These are phyloP conservation scores for Botrylloides violaceus DNA, from an alignment of 23 tunicate genomes.

Conservation along the genomic window DNA sequence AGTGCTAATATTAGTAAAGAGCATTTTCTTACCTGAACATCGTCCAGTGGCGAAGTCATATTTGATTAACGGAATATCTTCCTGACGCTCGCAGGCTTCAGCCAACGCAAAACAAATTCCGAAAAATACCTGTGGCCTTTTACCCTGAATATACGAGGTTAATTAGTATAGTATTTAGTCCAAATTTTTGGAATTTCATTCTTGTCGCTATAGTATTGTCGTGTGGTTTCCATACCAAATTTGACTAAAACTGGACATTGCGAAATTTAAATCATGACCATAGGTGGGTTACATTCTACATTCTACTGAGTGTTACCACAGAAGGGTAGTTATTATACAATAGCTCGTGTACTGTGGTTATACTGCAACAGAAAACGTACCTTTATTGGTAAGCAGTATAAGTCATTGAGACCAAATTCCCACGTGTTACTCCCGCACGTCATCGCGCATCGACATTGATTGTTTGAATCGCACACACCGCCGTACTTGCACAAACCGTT, in stretches of 20 bases:
- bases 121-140: constrained; percentile 6
- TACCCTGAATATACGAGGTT: neutral
- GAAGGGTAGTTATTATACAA: too few relatives aligned
- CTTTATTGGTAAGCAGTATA: neutral
- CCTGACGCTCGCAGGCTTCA: constrained; percentile 56
- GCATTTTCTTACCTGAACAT: neutral
- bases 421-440: neutral
- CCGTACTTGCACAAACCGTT: neutral
- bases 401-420: neutral
- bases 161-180: neutral
- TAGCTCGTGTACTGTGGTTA: too few relatives aligned
- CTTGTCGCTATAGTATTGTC: too few relatives aligned
- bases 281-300: too few relatives aligned
- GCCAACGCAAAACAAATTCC: constrained; percentile 45
- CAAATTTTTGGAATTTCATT: too few relatives aligned
- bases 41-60: neutral
- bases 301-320: too few relatives aligned
- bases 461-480: neutral
- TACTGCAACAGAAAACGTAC: too few relatives aligned
- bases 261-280: too few relatives aligned
- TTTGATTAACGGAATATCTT: constrained; percentile 37
- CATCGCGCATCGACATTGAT: neutral
- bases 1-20: too few relatives aligned
- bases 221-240: too few relatives aligned
- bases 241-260: too few relatives aligned